Base-by-base conservation (phyloP, 1,140 invertebrate genomes). In the Bombus difficillimus region DNA sequence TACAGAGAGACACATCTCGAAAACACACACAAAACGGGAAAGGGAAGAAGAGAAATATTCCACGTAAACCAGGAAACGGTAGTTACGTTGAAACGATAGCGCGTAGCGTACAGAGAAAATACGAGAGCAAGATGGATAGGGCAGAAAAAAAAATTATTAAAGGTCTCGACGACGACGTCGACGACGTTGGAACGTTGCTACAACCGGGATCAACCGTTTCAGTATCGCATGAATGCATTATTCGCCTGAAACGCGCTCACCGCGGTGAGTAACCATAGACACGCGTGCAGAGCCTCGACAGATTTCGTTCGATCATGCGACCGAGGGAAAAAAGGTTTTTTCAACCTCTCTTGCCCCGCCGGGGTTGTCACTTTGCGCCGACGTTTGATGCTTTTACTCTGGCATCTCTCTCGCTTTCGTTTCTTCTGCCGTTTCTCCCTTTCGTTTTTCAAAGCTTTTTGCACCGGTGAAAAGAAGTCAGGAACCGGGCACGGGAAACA, bases 331-430 rank as follows among this genome's bases (percentile, higher is more conserved):
- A 73, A 81, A 81, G 57, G 68, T 18, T 74, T 64, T 71, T 71
- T 13, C 47, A 71, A 62, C 39, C 79, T 41, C 22, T 22, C n/a
- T 47, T 18, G 9, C 74, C 15, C 28, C 25, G 10, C 57, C 28
- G 28, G 59, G 37, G n/a, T 57, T 74, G 68, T 77, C 86, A 83
- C 86, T 79, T 87, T 87, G 47, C 81, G 25, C 43, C 25, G 34
- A 39, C 75, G 75, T 84, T 87, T 79, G 81, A 87, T 64, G 86
- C 86, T 87, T 87, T 87, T 86, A 32, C 43, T 9, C 43, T 74
- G 6, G 5, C 25, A 25, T 39, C 22, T 28, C 47, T 37, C 66
- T 37, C 18, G 18, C 18, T 37, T 22, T 68, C 32, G n/a, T 32
- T 66, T 66, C 32, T 32, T 37, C 66, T 37, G 22, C 64, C 13